Evolutionary conservation across 2,797 vertebrate genomes (phyloP).

Genomic region (Denticeps clupeoides): DNA sequence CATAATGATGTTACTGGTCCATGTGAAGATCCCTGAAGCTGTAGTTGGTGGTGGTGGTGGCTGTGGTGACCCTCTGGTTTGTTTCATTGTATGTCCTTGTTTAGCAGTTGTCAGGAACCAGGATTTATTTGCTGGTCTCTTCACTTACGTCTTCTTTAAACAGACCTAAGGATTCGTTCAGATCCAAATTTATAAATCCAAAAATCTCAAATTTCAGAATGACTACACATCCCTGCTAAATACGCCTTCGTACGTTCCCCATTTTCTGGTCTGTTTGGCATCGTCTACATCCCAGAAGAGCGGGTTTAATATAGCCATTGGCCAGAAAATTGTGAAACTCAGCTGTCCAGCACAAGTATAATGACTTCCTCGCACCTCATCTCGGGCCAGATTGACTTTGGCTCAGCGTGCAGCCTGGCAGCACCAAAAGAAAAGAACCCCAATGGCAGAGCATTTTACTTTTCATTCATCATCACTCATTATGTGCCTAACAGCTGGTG

Average conservation of each 20-base stretch:
- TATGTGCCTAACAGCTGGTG: slow-evolving; percentile 54
- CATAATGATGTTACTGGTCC: too few species aligned
- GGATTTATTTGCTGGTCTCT: too few species aligned
- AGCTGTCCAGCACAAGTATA: slow-evolving; percentile 5
- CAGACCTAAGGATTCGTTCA: too few species aligned
- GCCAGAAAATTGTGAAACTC: neutral
- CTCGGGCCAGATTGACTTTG: slow-evolving; percentile 1
- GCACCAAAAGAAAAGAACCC: neutral
- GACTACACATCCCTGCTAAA: too few species aligned
- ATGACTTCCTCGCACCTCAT: neutral
- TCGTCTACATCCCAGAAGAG: slow-evolving; percentile 27
- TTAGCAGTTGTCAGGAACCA: too few species aligned
- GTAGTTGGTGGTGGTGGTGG: too few species aligned
- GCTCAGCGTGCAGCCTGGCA: neutral
- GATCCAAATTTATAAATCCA: too few species aligned
- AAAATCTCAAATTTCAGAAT: too few species aligned
- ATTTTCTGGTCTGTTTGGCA: slow-evolving; percentile 26
- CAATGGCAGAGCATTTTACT: slow-evolving; percentile 9
- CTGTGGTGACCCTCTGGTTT: too few species aligned
- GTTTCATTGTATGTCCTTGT: too few species aligned
- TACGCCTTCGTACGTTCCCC: slow-evolving; percentile 14
- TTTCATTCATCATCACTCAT: slow-evolving; percentile 44
- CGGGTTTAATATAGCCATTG: slow-evolving; percentile 14
- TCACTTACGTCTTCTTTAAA: too few species aligned
- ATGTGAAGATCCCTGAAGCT: too few species aligned